Evolutionary conservation across 2,888 invertebrate species (phyloP), one percentile per base, ranked within the genome.

Genomic region (Laothoe populi): DNA sequence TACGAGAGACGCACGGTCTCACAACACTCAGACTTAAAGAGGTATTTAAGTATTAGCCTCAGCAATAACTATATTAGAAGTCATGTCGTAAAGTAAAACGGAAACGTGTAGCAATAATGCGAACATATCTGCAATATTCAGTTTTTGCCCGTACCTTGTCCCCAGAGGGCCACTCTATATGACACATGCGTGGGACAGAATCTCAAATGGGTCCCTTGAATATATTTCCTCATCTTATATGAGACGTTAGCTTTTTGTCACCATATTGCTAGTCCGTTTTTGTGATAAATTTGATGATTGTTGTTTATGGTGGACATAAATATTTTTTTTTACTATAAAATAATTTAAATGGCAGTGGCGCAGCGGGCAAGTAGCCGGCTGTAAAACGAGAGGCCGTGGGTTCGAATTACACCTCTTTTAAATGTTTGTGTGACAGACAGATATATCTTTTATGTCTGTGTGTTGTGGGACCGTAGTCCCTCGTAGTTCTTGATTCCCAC

Each of bases 51-150:
- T n/a, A n/a, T 24, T 24, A 4, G 24, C 19, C 13, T 5, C 13
- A 13, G 5, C 4, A 5, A 48, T 13, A 48, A 13, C 11, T 13
- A 59, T 57, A 35, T 4, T 57, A 59, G 46, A 59, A 31, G 21
- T 60, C 82, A 83, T 83, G 58, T 60, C 82, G 80, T 77, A 16
- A 35, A 1, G 0, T 23, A 42, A 66, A 75, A 68, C 75, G 88
- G 74, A 61, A 65, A 70, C 76, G 45, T 23, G 61, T 77, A 70
- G 74, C 83, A 90, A 91, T 90, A 90, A 90, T 87, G 84, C 79
- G 83, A 85, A 80, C 90, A 90, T 90, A 91, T 91, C 87, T 90
- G 86, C 84, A 90, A 90, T 90, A 90, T 92, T 90, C 91, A 90
- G 87, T 92, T 92, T 89, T 91, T 88, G 84, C 79, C 71, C 73